These are phyloP conservation scores for Agrochola circellaris DNA, from an alignment of 2,888 invertebrate genomes.

Conservation along the genomic window DNA sequence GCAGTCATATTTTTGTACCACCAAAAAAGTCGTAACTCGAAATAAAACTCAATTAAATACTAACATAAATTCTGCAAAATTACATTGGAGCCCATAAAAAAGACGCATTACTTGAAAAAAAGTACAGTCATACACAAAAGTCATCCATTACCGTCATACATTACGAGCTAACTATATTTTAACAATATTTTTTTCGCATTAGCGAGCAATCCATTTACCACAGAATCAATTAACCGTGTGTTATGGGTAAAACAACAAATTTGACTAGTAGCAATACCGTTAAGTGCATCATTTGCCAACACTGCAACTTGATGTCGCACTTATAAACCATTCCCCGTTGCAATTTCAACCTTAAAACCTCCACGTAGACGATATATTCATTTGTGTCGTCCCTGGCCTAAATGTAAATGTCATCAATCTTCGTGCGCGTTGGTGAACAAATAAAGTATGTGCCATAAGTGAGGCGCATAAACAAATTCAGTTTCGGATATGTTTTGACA, in stretches of 20 bases:
- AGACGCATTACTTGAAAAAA: conserved; percentile 44
- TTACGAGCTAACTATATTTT: conserved; percentile 63
- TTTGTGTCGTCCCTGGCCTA: conserved; percentile 26
- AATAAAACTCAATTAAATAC: conserved; percentile 62
- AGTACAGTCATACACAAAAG: conserved; percentile 31
- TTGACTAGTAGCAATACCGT: conserved; percentile 76
- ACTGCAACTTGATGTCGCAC: conserved; percentile 68
- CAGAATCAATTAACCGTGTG: conserved; percentile 73
- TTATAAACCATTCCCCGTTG: background rate
- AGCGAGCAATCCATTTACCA: conserved; percentile 73
- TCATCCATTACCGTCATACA: conserved; percentile 60
- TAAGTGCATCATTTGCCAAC: conserved; percentile 82
- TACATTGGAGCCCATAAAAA: conserved; percentile 56
- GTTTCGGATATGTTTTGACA: conserved; percentile 68
- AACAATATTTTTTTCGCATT: conserved; percentile 74
- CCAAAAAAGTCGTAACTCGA: conserved; percentile 40
- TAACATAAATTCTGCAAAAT: conserved; percentile 54
- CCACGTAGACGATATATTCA: conserved; percentile 33
- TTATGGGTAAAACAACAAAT: conserved; percentile 76
- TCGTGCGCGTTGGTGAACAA: conserved; percentile 77
- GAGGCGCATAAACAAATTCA: conserved; percentile 79
- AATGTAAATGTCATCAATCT: conserved; percentile 77
- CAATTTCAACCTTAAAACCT: conserved; percentile 41
- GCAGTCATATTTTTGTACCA: conserved; percentile 40
- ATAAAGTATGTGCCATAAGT: conserved; percentile 77